These are phyloP conservation scores for Stichodactyla mertensii DNA, from an alignment of 64 coral and sea anemone genomes.

Conservation along the genomic window DNA sequence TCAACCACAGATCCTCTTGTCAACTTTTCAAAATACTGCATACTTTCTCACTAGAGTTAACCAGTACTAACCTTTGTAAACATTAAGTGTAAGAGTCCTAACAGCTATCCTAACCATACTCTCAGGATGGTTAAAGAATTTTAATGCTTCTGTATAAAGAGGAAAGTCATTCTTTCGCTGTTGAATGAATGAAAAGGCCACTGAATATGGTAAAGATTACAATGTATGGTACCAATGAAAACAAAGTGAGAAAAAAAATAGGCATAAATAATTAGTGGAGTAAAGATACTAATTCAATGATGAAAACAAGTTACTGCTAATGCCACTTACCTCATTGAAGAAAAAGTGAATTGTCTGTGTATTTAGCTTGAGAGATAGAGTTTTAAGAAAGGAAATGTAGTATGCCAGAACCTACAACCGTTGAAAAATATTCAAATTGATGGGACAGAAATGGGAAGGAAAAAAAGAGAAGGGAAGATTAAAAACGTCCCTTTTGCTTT, in stretches of 20 bases:
- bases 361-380: conserved; percentile 91
- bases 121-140: conserved; percentile 96
- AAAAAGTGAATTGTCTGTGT: conserved; percentile 96
- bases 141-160: conserved; percentile 92
- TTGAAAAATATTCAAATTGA: not conserved
- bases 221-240: no score
- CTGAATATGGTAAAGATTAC: not conserved
- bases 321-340: conserved; percentile 87
- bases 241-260: no score
- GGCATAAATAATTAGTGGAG: no score
- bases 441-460: no score
- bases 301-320: not conserved
- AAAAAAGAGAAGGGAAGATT: no score
- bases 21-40: no score
- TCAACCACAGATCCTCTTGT: no score
- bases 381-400: conserved; percentile 99
- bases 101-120: conserved; percentile 98
- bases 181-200: not conserved
- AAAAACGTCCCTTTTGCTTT: no score
- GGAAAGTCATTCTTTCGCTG: conserved; percentile 99
- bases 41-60: no score
- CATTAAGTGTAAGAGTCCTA: conserved; percentile 90
- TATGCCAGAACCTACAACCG: conserved; percentile 46
- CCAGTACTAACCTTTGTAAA: conserved; percentile 71
- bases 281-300: no score